Conservation (phyloP, 1,140 invertebrate genomes). For the Berghia stephanieae region DNA sequence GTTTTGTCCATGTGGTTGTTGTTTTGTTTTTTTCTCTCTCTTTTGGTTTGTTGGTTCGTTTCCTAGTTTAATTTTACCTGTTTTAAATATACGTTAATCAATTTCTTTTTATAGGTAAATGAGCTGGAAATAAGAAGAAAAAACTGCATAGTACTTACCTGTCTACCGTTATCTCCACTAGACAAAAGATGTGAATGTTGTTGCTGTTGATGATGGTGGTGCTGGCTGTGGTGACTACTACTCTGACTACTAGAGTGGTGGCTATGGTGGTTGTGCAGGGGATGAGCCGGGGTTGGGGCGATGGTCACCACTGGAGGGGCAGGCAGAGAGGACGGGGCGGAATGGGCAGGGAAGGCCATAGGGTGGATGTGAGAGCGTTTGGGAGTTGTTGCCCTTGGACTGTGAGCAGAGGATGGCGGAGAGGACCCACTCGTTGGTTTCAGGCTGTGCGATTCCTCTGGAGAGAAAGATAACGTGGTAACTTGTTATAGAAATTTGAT, state of each 20-base stretch:
- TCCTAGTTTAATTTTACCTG: neutral
- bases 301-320: constrained; percentile 68
- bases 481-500: too few relatives aligned
- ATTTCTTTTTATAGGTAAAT: neutral
- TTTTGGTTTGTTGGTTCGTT: neutral
- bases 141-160: constrained; percentile 38
- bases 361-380: constrained; percentile 53
- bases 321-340: constrained; percentile 46
- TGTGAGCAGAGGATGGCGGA: constrained; percentile 44
- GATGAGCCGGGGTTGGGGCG: constrained; percentile 65
- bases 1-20: too few relatives aligned
- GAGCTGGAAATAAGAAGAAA: neutral
- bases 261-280: too few relatives aligned
- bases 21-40: too few relatives aligned
- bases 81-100: neutral
- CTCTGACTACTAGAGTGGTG: too few relatives aligned
- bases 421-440: constrained; percentile 34
- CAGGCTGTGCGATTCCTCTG: constrained; percentile 33
- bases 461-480: constrained; percentile 40
- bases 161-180: constrained; percentile 42
- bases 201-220: too few relatives aligned
- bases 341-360: constrained; percentile 48
- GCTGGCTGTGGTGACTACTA: too few relatives aligned
- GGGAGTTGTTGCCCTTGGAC: constrained; percentile 55
- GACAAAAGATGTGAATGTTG: too few relatives aligned